These are phyloP conservation scores for Mimachlamys varia DNA, from an alignment of 2,888 invertebrate species.

Conservation along the genomic window DNA sequence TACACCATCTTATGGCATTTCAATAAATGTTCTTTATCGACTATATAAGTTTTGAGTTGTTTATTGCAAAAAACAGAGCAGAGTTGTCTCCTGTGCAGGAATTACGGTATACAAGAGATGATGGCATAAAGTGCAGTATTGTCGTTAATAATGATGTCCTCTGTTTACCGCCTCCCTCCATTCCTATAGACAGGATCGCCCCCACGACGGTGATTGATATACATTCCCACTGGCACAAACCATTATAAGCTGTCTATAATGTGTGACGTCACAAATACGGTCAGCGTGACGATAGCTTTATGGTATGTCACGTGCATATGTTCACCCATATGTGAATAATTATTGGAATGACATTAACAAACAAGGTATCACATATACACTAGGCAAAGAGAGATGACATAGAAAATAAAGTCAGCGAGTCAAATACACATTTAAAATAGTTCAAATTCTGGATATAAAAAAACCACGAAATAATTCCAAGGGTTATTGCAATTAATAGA, in stretches of 20 bases:
- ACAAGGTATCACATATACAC: background rate
- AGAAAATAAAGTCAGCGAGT: too few species aligned
- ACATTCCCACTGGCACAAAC: background rate
- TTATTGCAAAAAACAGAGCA: too few species aligned
- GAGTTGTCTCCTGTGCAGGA: too few species aligned
- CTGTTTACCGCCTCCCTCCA: background rate
- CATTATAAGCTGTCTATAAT: background rate
- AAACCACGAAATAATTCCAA: too few species aligned
- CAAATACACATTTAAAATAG: too few species aligned
- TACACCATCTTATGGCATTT: too few species aligned
- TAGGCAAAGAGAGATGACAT: too few species aligned
- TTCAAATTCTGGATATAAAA: too few species aligned
- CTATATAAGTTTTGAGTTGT: too few species aligned
- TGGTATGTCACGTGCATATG: background rate
- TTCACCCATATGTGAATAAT: background rate
- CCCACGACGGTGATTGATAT: background rate
- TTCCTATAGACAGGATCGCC: background rate
- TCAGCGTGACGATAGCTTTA: background rate
- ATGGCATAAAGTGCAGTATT: background rate
- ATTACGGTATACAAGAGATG: too few species aligned
- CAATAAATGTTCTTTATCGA: too few species aligned
- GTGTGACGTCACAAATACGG: slow-evolving; percentile 27
- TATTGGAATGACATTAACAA: background rate
- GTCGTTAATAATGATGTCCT: background rate
- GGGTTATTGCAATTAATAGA: too few species aligned